These are phyloP conservation scores for Pelvicachromis taeniatus DNA, from an alignment of 2,113 vertebrate genomes.

Conservation along the genomic window DNA sequence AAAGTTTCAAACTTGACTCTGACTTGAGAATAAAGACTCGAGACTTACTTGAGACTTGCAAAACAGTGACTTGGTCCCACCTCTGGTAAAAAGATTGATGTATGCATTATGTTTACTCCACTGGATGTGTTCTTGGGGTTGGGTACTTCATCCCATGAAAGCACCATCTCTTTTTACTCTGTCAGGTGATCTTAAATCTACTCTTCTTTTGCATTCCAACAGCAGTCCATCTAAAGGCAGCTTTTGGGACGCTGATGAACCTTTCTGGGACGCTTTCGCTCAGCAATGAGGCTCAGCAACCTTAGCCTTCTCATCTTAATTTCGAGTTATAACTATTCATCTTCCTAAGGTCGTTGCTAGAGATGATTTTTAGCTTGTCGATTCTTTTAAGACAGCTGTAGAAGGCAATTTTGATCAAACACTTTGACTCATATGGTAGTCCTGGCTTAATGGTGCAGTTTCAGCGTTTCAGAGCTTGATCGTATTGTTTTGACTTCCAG, in stretches of 20 bases:
- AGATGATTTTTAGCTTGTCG: neutral
- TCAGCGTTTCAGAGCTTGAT: neutral
- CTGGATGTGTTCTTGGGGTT: neutral
- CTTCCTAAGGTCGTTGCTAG: neutral
- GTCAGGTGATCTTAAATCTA: neutral
- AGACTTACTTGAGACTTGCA: too few relatives aligned
- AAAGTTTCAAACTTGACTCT: too few relatives aligned
- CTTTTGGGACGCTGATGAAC: neutral
- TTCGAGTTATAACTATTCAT: neutral
- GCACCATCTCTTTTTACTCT: neutral
- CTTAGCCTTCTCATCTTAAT: neutral
- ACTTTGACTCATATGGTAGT: neutral
- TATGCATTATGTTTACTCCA: neutral
- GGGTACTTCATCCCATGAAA: neutral
- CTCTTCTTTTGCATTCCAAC: neutral
- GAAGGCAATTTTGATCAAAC: neutral
- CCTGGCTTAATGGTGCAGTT: neutral
- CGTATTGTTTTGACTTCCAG: neutral
- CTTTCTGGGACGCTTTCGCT: neutral
- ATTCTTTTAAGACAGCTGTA: neutral
- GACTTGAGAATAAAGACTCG: too few relatives aligned
- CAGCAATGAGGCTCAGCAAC: neutral
- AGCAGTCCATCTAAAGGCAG: neutral
- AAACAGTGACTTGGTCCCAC: too few relatives aligned
- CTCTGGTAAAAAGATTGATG: neutral